Evolutionary conservation across 2,888 invertebrate species (phyloP).

Genomic region (Dascillus cervinus): DNA sequence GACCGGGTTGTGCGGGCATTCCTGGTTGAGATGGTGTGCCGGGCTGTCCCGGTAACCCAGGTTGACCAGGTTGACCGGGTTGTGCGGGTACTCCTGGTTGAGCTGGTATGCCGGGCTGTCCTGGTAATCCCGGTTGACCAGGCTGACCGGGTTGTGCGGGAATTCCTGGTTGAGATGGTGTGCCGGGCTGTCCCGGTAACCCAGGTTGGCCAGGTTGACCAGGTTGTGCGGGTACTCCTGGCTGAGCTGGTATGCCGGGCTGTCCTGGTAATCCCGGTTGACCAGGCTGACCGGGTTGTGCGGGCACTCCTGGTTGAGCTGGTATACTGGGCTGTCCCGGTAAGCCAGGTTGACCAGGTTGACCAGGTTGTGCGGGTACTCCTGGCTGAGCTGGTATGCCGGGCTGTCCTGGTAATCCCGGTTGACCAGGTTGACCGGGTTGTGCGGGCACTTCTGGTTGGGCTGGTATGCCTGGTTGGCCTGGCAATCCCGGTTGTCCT

Average conservation of each 20-base stretch:
- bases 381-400: constrained; percentile 8
- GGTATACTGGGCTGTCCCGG: constrained; percentile 20
- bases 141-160: constrained; percentile 8
- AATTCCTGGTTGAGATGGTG: constrained; percentile 23
- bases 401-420: no score
- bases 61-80: constrained; percentile 8
- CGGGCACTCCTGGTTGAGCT: constrained; percentile 21
- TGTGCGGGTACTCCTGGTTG: constrained; percentile 4
- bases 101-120: constrained; percentile 10
- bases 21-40: constrained; percentile 42
- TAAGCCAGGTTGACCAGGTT: constrained; percentile 17
- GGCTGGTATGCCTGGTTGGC: constrained; percentile 10
- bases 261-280: constrained; percentile 17
- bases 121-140: constrained; percentile 6
- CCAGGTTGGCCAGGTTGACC: constrained; percentile 20
- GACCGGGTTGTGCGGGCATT: constrained; percentile 22
- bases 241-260: constrained; percentile 23
- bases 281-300: constrained; percentile 36
- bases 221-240: constrained; percentile 25
- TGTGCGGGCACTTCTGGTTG: constrained; percentile 4
- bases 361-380: constrained; percentile 2
- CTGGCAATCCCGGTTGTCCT: constrained; percentile 6
- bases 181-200: constrained; percentile 12
- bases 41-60: no score
- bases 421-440: constrained; percentile 8